A percentile compares a stretch with the other conserved stretches of the same genome.
Conservation (phyloP, 1,140 invertebrate genomes). For the Acromyrmex heyeri region DNA sequence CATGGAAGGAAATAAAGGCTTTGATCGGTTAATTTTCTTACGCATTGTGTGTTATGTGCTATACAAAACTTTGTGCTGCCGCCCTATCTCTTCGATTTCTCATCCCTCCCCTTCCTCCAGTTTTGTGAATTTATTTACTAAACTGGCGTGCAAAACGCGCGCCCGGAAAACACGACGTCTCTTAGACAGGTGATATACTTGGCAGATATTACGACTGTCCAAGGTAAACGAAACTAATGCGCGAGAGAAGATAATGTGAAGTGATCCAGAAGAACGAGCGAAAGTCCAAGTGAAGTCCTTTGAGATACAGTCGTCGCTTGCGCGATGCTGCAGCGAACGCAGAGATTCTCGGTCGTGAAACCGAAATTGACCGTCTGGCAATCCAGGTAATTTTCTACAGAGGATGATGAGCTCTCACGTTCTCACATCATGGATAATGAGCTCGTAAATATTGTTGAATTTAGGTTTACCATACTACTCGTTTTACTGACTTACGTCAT, state of each 20-base stretch:
- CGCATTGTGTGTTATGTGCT: too few species aligned
- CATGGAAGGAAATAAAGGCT: too few species aligned
- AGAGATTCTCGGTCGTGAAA: conserved; percentile 8
- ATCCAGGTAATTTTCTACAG: conserved; percentile 4
- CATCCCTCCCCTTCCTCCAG: neutral
- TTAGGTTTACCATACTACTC: neutral
- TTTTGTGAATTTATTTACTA: neutral
- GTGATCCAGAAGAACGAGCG: conserved; percentile 26
- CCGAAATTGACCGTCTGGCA: conserved; percentile 34
- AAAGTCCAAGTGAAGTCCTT: conserved; percentile 17
- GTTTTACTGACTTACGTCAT: neutral
- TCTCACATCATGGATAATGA: neutral
- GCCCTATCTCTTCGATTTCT: neutral
- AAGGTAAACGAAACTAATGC: neutral
- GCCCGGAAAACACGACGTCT: neutral
- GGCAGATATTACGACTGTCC: neutral
- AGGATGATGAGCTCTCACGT: neutral
- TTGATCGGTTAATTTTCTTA: too few species aligned
- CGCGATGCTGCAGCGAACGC: neutral
- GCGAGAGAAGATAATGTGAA: neutral
- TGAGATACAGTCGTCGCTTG: neutral
- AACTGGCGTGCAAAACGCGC: neutral
- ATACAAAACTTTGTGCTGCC: too few species aligned
- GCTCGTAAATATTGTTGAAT: neutral
- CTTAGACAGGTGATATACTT: conserved; percentile 7